Conservation (phyloP, 2,113 vertebrate species). For the Callopanchax toddi region DNA sequence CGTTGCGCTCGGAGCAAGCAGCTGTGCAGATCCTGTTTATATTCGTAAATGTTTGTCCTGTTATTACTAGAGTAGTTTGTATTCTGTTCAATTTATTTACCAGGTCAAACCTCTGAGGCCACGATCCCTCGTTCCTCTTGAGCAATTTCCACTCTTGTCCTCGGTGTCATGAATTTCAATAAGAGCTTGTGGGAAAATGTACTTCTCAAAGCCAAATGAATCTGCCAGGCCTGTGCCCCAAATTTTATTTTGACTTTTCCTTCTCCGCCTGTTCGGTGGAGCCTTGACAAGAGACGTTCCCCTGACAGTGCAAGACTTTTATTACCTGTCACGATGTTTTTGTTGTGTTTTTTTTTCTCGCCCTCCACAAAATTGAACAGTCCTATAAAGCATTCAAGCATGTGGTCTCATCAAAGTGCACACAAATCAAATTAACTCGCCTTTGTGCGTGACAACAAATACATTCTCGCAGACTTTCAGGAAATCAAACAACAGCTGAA, state of each 20-base stretch:
- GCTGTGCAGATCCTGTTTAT: neutral
- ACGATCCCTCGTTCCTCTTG: neutral
- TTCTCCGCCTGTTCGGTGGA: slow-evolving; percentile 3
- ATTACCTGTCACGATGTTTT: slow-evolving; percentile 9
- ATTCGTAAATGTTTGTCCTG: neutral
- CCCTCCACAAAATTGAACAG: slow-evolving; percentile 5
- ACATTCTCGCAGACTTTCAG: neutral
- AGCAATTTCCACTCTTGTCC: slow-evolving; percentile 6
- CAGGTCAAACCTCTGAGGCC: slow-evolving; percentile 9
- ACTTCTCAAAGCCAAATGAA: neutral
- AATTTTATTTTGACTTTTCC: slow-evolving; percentile 1
- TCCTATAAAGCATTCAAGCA: slow-evolving; percentile 28
- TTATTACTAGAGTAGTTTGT: neutral
- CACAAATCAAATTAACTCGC: slow-evolving; percentile 24
- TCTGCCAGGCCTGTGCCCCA: neutral
- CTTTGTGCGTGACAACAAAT: slow-evolving; percentile 24
- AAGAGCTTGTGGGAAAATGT: slow-evolving; percentile 21
- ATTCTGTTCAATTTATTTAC: slow-evolving; percentile 1
- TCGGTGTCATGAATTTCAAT: slow-evolving; percentile 48
- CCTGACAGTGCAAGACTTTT: slow-evolving; percentile 10
- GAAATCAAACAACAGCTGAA: slow-evolving; percentile 3
- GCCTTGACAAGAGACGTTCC: slow-evolving; percentile 2
- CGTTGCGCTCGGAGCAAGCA: neutral
- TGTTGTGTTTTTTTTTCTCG: slow-evolving; percentile 1
- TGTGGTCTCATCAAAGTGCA: slow-evolving; percentile 25